These are phyloP conservation scores for Hypercompe scribonia DNA, from an alignment of 2,888 invertebrate species.

Conservation along the genomic window DNA sequence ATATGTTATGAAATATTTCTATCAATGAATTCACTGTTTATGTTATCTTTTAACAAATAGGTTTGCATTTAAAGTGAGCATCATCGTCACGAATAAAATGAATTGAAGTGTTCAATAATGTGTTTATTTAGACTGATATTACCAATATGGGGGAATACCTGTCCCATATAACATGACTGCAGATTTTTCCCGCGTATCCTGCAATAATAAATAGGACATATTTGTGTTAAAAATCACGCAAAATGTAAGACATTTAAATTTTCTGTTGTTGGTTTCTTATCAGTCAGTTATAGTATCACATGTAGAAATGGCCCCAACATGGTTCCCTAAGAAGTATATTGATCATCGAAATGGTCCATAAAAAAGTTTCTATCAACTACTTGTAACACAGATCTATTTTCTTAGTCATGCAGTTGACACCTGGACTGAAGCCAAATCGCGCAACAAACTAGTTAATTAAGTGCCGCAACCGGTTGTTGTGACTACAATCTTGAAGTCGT, in stretches of 20 bases:
- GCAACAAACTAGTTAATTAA: constrained; percentile 1
- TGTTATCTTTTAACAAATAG: not conserved
- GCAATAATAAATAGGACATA: too few species aligned
- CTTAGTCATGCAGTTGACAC: not conserved
- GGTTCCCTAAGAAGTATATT: too few species aligned
- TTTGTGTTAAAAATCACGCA: not conserved
- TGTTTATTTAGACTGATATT: not conserved
- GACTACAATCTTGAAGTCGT: constrained; percentile 14
- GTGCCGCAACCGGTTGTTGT: constrained; percentile 14
- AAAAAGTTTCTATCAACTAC: not conserved
- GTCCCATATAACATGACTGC: not conserved
- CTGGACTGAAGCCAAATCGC: constrained; percentile 12
- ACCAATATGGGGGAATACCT: not conserved
- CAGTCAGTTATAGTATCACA: too few species aligned
- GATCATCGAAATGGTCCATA: too few species aligned
- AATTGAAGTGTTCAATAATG: not conserved
- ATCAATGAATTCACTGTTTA: not conserved
- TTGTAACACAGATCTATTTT: not conserved
- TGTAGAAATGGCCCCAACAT: too few species aligned
- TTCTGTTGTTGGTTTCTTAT: too few species aligned
- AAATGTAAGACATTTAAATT: too few species aligned
- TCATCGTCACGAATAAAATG: not conserved
- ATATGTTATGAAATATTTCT: not conserved
- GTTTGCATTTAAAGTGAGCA: not conserved
- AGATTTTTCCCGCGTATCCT: not conserved